These are phyloP conservation scores for Pammene fasciana DNA, from an alignment of 2,888 invertebrate species.

Conservation along the genomic window DNA sequence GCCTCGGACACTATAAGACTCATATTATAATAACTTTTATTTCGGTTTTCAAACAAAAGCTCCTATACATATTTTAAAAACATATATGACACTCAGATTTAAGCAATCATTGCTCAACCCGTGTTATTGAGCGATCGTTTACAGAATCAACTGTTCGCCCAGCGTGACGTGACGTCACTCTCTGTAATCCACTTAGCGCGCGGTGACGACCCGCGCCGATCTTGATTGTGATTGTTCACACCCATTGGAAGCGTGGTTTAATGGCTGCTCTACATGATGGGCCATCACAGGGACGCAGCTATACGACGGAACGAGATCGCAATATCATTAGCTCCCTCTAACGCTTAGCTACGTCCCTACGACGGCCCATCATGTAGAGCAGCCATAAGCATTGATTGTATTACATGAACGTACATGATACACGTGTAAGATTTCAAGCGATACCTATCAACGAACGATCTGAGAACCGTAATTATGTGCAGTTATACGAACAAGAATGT, in stretches of 20 bases:
- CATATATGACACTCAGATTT: background rate
- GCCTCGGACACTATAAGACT: too few relatives aligned
- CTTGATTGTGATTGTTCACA: slow-evolving; percentile 43
- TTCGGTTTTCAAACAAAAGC: background rate
- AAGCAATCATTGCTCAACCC: slow-evolving; percentile 16
- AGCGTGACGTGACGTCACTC: slow-evolving; percentile 45
- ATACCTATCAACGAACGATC: too few relatives aligned
- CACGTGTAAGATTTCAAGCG: background rate
- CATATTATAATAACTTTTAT: too few relatives aligned
- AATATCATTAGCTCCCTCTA: too few relatives aligned
- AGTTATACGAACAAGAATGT: too few relatives aligned
- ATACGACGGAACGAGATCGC: too few relatives aligned
- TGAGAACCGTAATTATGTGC: too few relatives aligned
- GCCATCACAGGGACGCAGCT: too few relatives aligned
- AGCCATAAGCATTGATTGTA: background rate
- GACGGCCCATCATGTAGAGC: too few relatives aligned
- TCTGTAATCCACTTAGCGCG: slow-evolving; percentile 53
- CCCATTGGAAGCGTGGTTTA: slow-evolving; percentile 14
- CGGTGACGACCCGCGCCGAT: slow-evolving; percentile 46
- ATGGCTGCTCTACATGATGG: background rate
- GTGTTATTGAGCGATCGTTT: slow-evolving; percentile 13
- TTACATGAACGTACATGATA: background rate
- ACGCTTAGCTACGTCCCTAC: too few relatives aligned
- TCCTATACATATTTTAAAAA: background rate
- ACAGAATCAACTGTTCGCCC: slow-evolving; percentile 27